Evolutionary conservation across 2,113 vertebrate genomes (phyloP).

Genomic region (Ictalurus punctatus): DNA sequence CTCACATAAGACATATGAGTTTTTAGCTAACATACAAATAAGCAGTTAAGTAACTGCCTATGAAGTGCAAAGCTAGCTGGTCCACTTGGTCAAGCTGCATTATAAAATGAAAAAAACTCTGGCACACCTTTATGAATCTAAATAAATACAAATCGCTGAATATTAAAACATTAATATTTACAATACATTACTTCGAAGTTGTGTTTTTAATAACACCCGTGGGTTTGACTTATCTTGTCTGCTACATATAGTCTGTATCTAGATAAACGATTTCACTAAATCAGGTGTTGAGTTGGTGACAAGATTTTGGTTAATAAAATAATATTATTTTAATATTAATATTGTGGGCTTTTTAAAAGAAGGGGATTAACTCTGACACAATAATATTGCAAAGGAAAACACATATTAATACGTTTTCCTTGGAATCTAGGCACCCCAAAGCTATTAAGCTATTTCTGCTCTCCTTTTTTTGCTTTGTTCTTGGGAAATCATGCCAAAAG

Average conservation of each 20-base stretch:
- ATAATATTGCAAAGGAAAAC: constrained; percentile 48
- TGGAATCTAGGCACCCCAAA: constrained; percentile 63
- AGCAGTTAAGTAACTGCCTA: background rate
- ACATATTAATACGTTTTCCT: constrained; percentile 57
- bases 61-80: background rate
- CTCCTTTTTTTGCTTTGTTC: constrained; percentile 71
- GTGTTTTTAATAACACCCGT: background rate
- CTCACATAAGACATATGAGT: background rate
- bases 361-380: constrained; percentile 51
- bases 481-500: constrained; percentile 70
- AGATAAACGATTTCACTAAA: background rate
- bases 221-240: background rate
- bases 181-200: background rate
- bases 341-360: background rate
- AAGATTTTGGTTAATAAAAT: constrained; percentile 19
- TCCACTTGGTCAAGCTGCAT: background rate
- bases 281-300: background rate
- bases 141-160: background rate
- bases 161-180: background rate
- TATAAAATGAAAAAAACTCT: background rate
- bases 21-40: background rate
- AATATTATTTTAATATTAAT: constrained; percentile 1
- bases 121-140: background rate
- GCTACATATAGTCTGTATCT: background rate
- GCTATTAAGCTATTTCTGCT: constrained; percentile 67